phyloP scores from a whole-genome alignment of 2,888 invertebrate genomes.

The Vanessa cardui region DNA sequence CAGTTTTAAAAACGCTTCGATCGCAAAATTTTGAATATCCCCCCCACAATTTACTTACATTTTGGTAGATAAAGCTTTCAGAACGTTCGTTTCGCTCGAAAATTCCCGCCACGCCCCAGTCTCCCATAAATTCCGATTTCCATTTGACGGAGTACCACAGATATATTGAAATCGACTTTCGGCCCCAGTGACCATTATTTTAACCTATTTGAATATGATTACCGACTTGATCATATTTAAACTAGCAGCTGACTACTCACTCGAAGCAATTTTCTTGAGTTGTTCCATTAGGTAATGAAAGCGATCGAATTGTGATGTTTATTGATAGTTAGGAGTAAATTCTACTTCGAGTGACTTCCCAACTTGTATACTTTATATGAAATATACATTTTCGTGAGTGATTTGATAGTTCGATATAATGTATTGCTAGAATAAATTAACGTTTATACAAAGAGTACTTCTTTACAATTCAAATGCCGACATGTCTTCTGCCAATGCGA shows the following conservation, averaged over 20 bases:
- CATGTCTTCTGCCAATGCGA: conserved; percentile 18
- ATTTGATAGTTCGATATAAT: background rate
- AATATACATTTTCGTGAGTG: background rate
- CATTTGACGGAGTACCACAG: conserved; percentile 44
- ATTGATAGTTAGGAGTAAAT: conserved; percentile 8
- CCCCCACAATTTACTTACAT: conserved; percentile 31
- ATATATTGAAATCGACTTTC: conserved; percentile 47
- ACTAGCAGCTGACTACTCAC: conserved; percentile 28
- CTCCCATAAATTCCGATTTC: conserved; percentile 45
- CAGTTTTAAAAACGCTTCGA: conserved; percentile 2
- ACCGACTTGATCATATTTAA: conserved; percentile 41
- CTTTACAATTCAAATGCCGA: conserved; percentile 25
- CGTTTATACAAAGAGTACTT: conserved; percentile 18
- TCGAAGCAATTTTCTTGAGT: conserved; percentile 53
- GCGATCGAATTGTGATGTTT: conserved; percentile 21
- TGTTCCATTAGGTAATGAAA: conserved; percentile 50
- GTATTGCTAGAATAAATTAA: conserved; percentile 12
- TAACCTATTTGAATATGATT: conserved; percentile 46
- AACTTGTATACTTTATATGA: background rate
- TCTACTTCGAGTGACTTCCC: conserved; percentile 17
- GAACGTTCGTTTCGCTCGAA: conserved; percentile 33
- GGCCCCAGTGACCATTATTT: conserved; percentile 44
- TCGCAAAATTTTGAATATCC: conserved; percentile 30
- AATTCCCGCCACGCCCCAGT: conserved; percentile 41
- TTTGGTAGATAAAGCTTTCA: conserved; percentile 24